phyloP scores from a whole-genome alignment of 2,888 invertebrate genomes.

The Phoronis australis region DNA sequence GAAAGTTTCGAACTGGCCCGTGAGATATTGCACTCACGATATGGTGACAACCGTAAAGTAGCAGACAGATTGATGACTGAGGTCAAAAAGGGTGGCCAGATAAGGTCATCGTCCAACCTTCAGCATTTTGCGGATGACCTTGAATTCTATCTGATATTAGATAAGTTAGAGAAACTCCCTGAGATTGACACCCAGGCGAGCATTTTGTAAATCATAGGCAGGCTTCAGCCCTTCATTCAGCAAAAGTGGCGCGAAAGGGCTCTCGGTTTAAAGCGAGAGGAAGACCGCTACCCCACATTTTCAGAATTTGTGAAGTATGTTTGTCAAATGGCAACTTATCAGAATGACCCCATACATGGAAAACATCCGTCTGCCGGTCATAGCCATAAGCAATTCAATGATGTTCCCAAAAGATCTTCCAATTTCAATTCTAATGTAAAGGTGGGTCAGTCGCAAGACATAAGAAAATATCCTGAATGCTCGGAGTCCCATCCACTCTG shows the following conservation, averaged over 20 bases:
- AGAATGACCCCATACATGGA: neutral
- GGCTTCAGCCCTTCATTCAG: neutral
- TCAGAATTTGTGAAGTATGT: neutral
- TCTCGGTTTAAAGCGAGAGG: neutral
- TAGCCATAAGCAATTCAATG: too few relatives aligned
- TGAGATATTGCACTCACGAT: neutral
- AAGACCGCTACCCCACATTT: neutral
- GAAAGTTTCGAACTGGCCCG: neutral
- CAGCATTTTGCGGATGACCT: neutral
- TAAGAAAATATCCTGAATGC: neutral
- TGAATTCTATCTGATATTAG: neutral
- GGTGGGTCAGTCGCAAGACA: neutral
- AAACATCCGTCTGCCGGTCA: too few relatives aligned
- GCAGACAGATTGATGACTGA: neutral
- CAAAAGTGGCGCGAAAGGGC: neutral
- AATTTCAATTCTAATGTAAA: neutral
- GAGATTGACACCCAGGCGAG: neutral
- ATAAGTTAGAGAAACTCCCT: neutral
- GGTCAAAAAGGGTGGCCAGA: neutral
- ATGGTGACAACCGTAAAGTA: neutral
- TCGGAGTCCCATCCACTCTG: neutral
- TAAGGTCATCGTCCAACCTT: neutral
- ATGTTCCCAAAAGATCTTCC: neutral
- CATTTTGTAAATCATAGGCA: neutral
- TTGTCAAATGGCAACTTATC: neutral